A percentile compares a stretch with the other conserved stretches of the same genome.
These are phyloP conservation scores for Pseudococcus jackbeardsleyi DNA, from an alignment of 2,888 invertebrate species.

Conservation along the genomic window DNA sequence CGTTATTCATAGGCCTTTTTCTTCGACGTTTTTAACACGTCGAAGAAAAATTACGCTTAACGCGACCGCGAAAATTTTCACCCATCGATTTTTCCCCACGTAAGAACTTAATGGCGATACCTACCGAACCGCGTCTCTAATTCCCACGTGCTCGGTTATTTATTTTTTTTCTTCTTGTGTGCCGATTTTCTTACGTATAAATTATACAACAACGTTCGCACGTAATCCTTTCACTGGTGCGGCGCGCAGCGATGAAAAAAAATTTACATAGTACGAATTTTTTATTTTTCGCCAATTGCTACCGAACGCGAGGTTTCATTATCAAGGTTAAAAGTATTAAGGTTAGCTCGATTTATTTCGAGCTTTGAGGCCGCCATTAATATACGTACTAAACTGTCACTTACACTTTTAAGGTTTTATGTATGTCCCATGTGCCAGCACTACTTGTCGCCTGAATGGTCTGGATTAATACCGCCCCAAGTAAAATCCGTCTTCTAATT, in stretches of 20 bases:
- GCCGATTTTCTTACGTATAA: constrained; percentile 11
- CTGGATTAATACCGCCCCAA: too few relatives aligned
- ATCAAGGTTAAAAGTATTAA: constrained; percentile 50
- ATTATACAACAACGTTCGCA: neutral
- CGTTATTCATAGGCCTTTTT: neutral
- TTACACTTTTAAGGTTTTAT: constrained; percentile 40
- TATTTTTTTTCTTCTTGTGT: neutral
- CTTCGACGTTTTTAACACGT: constrained; percentile 25
- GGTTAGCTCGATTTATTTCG: constrained; percentile 30
- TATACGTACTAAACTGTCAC: constrained; percentile 4
- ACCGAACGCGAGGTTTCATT: constrained; percentile 25
- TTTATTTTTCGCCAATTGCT: constrained; percentile 28
- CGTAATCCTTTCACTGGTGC: neutral
- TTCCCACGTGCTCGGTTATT: constrained; percentile 36
- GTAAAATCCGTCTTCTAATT: neutral
- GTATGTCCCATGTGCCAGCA: neutral
- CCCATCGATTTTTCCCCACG: neutral
- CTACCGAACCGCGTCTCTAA: neutral
- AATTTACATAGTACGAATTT: constrained; percentile 21
- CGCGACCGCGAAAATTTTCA: neutral
- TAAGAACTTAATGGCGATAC: neutral
- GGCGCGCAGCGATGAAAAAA: neutral
- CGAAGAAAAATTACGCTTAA: neutral
- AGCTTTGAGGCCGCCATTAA: constrained; percentile 1
- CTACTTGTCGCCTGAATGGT: too few relatives aligned